A percentile compares a stretch with the other conserved stretches of the same genome.
Conservation (phyloP, 2,888 invertebrate genomes). For the Chloroclysta siterata region DNA sequence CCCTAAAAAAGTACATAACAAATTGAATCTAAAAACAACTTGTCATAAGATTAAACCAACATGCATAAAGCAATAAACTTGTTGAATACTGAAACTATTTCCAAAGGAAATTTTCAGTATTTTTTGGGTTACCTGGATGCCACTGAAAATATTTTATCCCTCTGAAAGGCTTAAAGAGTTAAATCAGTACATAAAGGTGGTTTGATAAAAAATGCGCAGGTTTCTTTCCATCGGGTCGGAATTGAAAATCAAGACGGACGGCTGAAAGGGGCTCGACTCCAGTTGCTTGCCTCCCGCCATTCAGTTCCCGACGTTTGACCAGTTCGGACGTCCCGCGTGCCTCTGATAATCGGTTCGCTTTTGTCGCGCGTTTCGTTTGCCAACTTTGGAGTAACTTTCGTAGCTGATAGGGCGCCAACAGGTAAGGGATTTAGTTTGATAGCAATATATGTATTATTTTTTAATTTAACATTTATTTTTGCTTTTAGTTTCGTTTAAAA, state of each 20-base stretch:
- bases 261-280: neutral
- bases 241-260: neutral
- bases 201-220: neutral
- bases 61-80: too few relatives aligned
- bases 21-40: too few relatives aligned
- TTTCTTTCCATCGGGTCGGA: neutral
- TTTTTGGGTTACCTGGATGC: neutral
- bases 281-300: constrained; percentile 1
- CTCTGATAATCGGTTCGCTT: neutral
- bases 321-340: constrained; percentile 9
- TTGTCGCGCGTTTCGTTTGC: constrained; percentile 1
- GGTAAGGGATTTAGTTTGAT: neutral
- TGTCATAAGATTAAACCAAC: too few relatives aligned
- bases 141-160: neutral
- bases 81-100: too few relatives aligned
- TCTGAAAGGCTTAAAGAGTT: neutral
- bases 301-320: constrained; percentile 8
- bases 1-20: too few relatives aligned
- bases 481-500: too few relatives aligned
- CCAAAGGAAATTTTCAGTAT: neutral
- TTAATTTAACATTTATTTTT: neutral
- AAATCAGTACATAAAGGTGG: neutral
- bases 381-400: neutral
- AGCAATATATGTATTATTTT: neutral
- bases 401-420: neutral